These are phyloP conservation scores for Hydractinia symbiolongicarpus DNA, from an alignment of 30 jellyfish, hydroid and myxozoan genomes.

Conservation along the genomic window DNA sequence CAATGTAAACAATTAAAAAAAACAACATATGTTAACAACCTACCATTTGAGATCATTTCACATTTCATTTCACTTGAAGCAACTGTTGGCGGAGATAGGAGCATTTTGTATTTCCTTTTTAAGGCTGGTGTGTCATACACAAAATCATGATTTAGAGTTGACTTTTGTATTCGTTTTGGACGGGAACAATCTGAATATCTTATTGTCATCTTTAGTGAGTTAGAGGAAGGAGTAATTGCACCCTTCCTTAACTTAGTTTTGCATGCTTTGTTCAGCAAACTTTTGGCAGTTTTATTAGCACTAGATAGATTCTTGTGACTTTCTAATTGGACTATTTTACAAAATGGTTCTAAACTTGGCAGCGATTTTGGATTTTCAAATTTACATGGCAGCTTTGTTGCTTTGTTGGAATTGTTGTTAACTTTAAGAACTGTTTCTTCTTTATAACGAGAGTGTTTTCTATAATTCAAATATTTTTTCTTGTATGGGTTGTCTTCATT, in stretches of 20 bases:
- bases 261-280: constrained; percentile 19
- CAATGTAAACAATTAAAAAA: too few relatives aligned
- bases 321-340: background rate
- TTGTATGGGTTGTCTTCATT: constrained; percentile 64
- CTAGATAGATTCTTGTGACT: constrained; percentile 9
- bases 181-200: constrained; percentile 2
- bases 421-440: background rate
- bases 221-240: background rate
- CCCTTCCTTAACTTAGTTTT: background rate
- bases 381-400: background rate
- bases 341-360: background rate
- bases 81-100: too few relatives aligned
- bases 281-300: constrained; percentile 18
- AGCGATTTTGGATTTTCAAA: background rate
- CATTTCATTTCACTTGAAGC: too few relatives aligned
- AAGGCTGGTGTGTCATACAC: background rate
- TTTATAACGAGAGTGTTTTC: constrained; percentile 23
- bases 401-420: too few relatives aligned
- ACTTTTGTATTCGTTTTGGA: background rate
- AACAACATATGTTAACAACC: too few relatives aligned
- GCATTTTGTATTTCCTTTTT: too few relatives aligned
- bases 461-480: constrained; percentile 43
- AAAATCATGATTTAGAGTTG: constrained; percentile 4
- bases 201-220: background rate
- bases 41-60: too few relatives aligned